Percentiles rank a stretch among this genome's conserved stretches.
These are phyloP conservation scores for Gavia stellata DNA, from an alignment of 2,113 vertebrate species.

Conservation along the genomic window DNA sequence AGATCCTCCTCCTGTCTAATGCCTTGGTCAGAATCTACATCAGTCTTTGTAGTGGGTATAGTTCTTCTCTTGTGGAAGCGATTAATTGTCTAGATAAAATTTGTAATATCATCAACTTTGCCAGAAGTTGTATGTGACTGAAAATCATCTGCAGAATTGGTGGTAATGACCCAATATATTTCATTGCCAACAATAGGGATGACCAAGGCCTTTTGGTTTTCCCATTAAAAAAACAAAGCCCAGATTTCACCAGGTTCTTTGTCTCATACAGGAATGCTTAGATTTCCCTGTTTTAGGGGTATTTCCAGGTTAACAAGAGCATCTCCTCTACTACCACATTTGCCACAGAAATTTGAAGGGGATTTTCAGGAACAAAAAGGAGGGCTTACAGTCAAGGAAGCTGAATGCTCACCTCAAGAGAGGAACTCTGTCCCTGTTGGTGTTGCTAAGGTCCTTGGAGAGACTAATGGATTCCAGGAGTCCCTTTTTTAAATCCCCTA, in stretches of 20 bases:
- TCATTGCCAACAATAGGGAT: not conserved
- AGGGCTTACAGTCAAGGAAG: not conserved
- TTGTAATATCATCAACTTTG: not conserved
- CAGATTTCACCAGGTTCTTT: not conserved
- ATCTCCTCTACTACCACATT: not conserved
- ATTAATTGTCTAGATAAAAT: not conserved
- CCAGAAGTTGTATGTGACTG: not conserved
- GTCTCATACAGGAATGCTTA: accelerated
- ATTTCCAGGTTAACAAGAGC: not conserved
- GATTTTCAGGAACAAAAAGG: not conserved
- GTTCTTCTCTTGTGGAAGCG: not conserved
- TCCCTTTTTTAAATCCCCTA: not conserved
- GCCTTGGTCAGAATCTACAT: not conserved
- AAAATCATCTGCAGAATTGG: not conserved
- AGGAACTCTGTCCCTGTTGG: not conserved
- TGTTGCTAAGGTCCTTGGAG: not conserved
- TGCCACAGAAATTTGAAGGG: not conserved
- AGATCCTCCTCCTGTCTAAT: not conserved
- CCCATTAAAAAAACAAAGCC: not conserved
- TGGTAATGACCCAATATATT: not conserved
- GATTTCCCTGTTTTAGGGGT: not conserved
- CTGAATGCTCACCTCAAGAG: not conserved
- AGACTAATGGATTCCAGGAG: accelerated
- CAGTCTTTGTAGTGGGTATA: not conserved
- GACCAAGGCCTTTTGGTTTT: not conserved